Conservation (phyloP, 2,113 vertebrate genomes). For the Xenopus tropicalis region DNA sequence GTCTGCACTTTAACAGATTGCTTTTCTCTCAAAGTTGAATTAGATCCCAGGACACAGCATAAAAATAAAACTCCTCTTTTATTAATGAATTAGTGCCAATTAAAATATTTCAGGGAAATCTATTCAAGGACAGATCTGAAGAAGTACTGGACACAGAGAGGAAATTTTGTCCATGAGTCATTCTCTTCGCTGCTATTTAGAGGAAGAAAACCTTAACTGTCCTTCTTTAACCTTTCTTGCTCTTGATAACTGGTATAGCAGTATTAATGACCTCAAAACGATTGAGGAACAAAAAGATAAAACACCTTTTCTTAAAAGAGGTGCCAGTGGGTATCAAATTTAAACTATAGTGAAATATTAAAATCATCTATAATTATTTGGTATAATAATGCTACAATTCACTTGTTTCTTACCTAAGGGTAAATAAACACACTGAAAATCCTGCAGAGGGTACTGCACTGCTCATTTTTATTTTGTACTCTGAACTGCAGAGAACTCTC, state of each 20-base stretch:
- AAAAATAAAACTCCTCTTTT: conserved; percentile 43
- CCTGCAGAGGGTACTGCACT: too few species aligned
- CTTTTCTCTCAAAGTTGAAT: conserved; percentile 35
- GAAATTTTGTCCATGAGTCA: conserved; percentile 29
- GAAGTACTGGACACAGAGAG: conserved; percentile 27
- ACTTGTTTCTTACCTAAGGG: too few species aligned
- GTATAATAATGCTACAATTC: too few species aligned
- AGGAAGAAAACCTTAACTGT: conserved; percentile 21
- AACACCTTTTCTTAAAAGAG: background rate
- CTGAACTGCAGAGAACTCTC: too few species aligned
- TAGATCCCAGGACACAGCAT: conserved; percentile 30
- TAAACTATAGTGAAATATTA: background rate
- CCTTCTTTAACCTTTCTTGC: conserved; percentile 25
- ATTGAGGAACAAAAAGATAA: background rate
- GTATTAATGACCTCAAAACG: background rate
- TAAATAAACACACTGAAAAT: too few species aligned
- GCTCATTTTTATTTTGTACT: too few species aligned
- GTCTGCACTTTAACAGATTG: conserved; percentile 20
- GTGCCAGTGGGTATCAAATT: background rate
- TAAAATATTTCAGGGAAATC: conserved; percentile 33
- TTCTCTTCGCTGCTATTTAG: conserved; percentile 14
- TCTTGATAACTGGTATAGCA: background rate
- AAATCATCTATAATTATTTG: too few species aligned
- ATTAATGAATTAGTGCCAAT: conserved; percentile 42
- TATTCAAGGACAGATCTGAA: conserved; percentile 30